Evolutionary conservation across 2,797 vertebrate genomes (phyloP).

Genomic region (Cyclura pinguis): DNA sequence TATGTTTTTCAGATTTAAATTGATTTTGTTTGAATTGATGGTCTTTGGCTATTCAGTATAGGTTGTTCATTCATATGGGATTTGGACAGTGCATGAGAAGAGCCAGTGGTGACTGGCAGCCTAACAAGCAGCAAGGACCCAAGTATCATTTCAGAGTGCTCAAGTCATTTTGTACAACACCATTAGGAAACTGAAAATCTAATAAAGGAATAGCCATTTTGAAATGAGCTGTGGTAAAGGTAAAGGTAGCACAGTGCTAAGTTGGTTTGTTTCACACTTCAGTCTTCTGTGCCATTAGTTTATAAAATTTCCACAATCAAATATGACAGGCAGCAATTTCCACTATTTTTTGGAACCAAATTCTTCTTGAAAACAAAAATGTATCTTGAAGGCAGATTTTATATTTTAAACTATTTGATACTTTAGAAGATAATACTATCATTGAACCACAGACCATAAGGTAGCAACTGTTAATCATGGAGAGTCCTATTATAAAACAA

Average conservation of each 20-base stretch:
- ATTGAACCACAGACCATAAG: background rate
- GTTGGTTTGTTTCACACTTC: background rate
- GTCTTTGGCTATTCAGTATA: too few relatives aligned
- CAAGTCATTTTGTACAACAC: background rate
- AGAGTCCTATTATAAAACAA: background rate
- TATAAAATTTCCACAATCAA: background rate
- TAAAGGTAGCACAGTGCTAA: background rate
- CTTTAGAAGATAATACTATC: background rate
- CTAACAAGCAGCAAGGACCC: background rate
- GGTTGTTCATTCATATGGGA: too few relatives aligned
- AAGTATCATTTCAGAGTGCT: background rate
- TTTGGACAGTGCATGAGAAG: too few relatives aligned
- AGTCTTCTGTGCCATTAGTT: background rate
- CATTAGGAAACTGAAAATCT: background rate
- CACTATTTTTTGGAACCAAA: background rate
- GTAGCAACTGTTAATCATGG: too few relatives aligned
- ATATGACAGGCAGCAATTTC: background rate
- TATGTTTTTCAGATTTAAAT: too few relatives aligned
- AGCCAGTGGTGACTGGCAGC: background rate
- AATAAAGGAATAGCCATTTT: too few relatives aligned
- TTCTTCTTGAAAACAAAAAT: background rate
- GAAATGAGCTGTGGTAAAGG: background rate
- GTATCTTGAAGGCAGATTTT: background rate
- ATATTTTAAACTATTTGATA: too few relatives aligned
- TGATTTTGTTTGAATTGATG: too few relatives aligned